A percentile compares a stretch with the other conserved stretches of the same genome.
Conservation (phyloP, 2,888 invertebrate genomes). For the Actias luna region DNA sequence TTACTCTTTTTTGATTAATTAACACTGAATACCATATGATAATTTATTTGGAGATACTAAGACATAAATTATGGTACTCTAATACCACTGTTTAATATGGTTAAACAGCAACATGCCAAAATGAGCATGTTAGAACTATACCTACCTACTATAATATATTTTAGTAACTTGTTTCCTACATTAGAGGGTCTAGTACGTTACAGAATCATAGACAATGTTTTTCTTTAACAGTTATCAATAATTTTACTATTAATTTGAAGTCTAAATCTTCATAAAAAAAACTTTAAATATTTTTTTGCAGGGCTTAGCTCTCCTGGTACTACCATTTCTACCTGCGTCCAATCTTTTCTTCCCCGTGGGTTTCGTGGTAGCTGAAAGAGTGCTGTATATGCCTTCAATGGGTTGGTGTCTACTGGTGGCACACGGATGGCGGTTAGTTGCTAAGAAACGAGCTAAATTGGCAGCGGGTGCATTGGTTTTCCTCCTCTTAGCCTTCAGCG, state of each 20-base stretch:
- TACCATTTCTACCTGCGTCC: conserved; percentile 97
- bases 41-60: too few species aligned
- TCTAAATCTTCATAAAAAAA: neutral
- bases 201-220: too few species aligned
- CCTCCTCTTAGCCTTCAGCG: conserved; percentile 89
- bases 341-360: conserved; percentile 99
- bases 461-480: conserved; percentile 85
- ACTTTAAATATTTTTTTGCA: conserved; percentile 53
- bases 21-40: too few species aligned
- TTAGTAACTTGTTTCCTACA: neutral
- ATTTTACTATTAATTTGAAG: neutral
- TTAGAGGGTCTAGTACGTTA: neutral
- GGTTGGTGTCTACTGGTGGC: conserved; percentile 96
- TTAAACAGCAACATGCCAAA: too few species aligned
- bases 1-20: too few species aligned
- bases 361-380: conserved; percentile 97
- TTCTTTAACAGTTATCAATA: too few species aligned
- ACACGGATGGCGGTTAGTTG: conserved; percentile 89
- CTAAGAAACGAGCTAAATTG: conserved; percentile 84
- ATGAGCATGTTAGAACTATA: too few species aligned
- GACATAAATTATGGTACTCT: too few species aligned
- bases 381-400: conserved; percentile 98
- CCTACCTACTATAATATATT: neutral
- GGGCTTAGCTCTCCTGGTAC: conserved; percentile 92
- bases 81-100: too few species aligned